Percentiles rank a stretch among this genome's conserved stretches.
phyloP scores from a whole-genome alignment of 2,797 vertebrate genomes.

The Menidia menidia region DNA sequence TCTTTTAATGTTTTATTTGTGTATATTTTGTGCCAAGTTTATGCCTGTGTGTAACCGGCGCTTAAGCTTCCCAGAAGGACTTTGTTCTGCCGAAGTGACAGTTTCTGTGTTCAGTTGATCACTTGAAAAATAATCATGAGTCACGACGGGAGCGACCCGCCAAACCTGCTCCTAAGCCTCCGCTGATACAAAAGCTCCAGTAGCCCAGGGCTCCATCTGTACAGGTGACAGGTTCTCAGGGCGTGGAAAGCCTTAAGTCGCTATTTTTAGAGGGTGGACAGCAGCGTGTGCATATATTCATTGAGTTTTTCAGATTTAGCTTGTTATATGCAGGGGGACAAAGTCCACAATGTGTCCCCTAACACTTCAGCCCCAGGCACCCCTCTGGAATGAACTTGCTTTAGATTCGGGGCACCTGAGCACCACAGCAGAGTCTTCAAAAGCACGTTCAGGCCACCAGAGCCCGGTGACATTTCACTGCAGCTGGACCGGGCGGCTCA shows the following conservation, averaged over 20 bases:
- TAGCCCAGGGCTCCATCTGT: neutral
- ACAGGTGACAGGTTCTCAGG: slow-evolving; percentile 26
- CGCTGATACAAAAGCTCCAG: neutral
- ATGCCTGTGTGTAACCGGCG: slow-evolving; percentile 23
- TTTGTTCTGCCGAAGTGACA: slow-evolving; percentile 23
- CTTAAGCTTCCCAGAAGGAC: slow-evolving; percentile 5
- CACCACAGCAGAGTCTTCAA: slow-evolving; percentile 4
- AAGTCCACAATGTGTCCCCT: no score
- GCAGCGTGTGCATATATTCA: slow-evolving; percentile 20
- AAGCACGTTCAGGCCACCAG: slow-evolving; percentile 23
- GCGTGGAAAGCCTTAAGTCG: slow-evolving; percentile 23
- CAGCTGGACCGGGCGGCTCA: slow-evolving; percentile 9
- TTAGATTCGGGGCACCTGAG: neutral
- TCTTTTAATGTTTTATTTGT: slow-evolving; percentile 22
- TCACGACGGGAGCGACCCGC: slow-evolving; percentile 52
- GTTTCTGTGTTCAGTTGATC: slow-evolving; percentile 48
- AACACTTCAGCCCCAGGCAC: neutral
- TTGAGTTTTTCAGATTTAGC: slow-evolving; percentile 29
- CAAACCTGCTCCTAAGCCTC: slow-evolving; percentile 53
- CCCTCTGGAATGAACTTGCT: slow-evolving; percentile 6
- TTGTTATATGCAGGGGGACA: neutral
- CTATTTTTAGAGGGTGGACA: slow-evolving; percentile 5
- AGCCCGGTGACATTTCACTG: slow-evolving; percentile 26
- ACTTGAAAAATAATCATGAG: slow-evolving; percentile 68
- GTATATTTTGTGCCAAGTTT: slow-evolving; percentile 44